Conservation (phyloP, 92 coral and sea anemone genomes). For the Epizoanthus ramosus region DNA sequence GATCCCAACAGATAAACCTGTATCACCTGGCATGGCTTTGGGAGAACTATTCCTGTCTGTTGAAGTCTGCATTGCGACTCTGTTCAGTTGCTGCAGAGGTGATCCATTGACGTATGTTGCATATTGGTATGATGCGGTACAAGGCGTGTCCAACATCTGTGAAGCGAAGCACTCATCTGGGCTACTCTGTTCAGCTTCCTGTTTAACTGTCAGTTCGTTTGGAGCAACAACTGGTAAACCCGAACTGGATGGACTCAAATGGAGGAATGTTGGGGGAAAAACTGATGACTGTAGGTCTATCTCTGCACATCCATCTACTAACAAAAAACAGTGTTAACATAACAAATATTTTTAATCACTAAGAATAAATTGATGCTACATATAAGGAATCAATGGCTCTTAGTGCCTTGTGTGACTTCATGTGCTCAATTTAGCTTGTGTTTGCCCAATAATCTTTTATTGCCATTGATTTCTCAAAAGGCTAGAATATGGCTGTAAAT, state of each 20-base stretch:
- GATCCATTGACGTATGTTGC: background rate
- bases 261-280: background rate
- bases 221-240: background rate
- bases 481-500: too few species aligned
- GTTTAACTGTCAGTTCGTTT: constrained; percentile 17
- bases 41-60: background rate
- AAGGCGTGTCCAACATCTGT: background rate
- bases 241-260: constrained; percentile 15
- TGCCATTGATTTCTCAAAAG: too few species aligned
- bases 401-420: too few species aligned
- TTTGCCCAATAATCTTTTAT: too few species aligned
- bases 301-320: background rate
- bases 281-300: background rate
- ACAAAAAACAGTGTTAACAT: background rate
- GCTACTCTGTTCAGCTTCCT: constrained; percentile 4
- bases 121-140: background rate
- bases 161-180: background rate
- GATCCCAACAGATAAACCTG: background rate
- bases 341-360: background rate
- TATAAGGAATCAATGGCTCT: too few species aligned
- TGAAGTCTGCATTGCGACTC: background rate
- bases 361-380: too few species aligned
- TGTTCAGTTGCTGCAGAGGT: constrained; percentile 6
- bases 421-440: too few species aligned
- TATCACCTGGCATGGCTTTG: background rate